Conservation (phyloP, 2,888 invertebrate genomes). For the Pyrocoelia pectoralis region DNA sequence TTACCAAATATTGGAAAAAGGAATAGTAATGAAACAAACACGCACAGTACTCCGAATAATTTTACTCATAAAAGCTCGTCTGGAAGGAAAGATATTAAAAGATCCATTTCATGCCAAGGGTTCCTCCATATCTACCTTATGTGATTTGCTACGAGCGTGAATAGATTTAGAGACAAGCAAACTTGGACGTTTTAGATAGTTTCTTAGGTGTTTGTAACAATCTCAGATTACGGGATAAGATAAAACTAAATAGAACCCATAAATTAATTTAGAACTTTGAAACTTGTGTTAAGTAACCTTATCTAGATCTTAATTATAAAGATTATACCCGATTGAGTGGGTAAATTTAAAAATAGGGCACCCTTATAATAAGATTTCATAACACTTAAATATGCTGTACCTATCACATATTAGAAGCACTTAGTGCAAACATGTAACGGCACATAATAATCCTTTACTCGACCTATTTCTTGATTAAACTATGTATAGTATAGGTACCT, state of each 20-base stretch:
- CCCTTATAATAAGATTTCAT: no score
- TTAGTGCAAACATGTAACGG: no score
- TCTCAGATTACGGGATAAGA: slow-evolving; percentile 4
- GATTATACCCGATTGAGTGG: not conserved
- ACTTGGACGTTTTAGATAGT: slow-evolving; percentile 6
- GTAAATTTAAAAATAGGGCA: not conserved
- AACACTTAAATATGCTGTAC: no score
- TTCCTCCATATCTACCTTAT: slow-evolving; percentile 6
- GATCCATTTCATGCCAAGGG: not conserved
- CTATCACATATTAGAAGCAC: no score
- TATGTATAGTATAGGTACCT: no score
- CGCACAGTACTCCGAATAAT: not conserved
- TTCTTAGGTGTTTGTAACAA: slow-evolving; percentile 4
- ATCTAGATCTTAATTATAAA: not conserved
- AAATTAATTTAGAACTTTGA: not conserved
- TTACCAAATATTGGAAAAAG: no score
- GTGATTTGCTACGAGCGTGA: not conserved
- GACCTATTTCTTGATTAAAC: no score
- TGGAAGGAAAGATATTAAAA: slow-evolving; percentile 11
- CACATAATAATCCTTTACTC: no score
- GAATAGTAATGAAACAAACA: not conserved
- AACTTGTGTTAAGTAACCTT: not conserved
- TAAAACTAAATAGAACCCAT: not conserved
- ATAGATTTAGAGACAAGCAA: not conserved
- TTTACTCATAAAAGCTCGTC: not conserved